Percentiles rank a stretch among this genome's conserved stretches.
These are phyloP conservation scores for Phainopepla nitens DNA, from an alignment of 2,113 vertebrate genomes.

Conservation along the genomic window DNA sequence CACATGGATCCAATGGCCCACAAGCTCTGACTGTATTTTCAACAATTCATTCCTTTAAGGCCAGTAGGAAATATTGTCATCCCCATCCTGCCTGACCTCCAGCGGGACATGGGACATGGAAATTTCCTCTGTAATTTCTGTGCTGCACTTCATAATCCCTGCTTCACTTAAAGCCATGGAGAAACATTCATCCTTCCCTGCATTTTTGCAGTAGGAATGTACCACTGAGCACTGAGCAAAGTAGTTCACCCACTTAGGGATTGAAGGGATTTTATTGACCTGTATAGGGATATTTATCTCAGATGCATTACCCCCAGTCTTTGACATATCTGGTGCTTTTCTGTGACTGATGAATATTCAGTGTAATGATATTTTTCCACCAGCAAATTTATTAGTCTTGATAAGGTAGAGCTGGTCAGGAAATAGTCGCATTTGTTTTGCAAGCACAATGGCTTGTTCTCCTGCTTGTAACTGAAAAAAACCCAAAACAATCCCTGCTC, in stretches of 20 bases:
- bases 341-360: background rate
- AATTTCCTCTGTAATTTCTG: background rate
- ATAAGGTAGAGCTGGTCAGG: background rate
- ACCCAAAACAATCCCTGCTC: background rate
- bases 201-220: background rate
- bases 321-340: background rate
- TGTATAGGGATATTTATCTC: background rate
- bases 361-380: background rate
- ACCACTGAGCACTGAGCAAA: background rate
- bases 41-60: background rate
- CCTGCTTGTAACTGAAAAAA: background rate
- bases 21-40: background rate
- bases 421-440: slow-evolving; percentile 5
- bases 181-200: background rate
- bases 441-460: background rate
- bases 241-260: background rate
- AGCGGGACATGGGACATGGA: rapidly evolving
- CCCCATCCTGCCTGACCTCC: background rate
- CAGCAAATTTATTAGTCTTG: background rate
- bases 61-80: background rate
- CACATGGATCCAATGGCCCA: background rate
- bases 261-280: background rate
- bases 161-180: background rate
- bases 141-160: background rate
- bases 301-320: background rate